Percentiles rank a stretch among this genome's conserved stretches.
Evolutionary conservation across 2,888 invertebrate species (phyloP).

Genomic region (Philopedon plagiatum): DNA sequence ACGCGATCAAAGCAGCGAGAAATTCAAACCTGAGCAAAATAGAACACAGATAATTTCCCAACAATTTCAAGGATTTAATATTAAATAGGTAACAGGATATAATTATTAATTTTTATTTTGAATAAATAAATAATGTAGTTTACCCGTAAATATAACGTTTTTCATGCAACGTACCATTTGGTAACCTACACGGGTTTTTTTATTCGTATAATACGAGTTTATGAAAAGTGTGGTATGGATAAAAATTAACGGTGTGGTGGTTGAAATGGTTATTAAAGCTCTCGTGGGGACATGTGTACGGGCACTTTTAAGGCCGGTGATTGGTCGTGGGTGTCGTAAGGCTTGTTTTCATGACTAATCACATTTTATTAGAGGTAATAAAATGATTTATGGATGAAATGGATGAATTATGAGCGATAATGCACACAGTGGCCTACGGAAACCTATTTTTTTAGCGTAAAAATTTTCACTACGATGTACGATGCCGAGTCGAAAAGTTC

Average conservation of each 20-base stretch:
- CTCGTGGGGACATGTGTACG: slow-evolving; percentile 4
- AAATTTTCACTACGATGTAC: too few species aligned
- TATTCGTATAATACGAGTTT: slow-evolving; percentile 38
- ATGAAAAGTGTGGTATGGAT: slow-evolving; percentile 36
- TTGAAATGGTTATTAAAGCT: not conserved
- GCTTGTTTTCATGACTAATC: slow-evolving; percentile 20
- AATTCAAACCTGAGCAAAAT: slow-evolving; percentile 22
- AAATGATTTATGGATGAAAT: not conserved
- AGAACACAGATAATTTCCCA: slow-evolving; percentile 44
- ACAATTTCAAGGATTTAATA: slow-evolving; percentile 49
- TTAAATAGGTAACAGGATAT: slow-evolving; percentile 53
- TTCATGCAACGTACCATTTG: slow-evolving; percentile 49
- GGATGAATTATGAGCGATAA: not conserved
- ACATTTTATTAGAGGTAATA: not conserved
- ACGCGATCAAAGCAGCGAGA: slow-evolving; percentile 1
- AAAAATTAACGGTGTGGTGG: slow-evolving; percentile 6
- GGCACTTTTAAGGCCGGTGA: not conserved
- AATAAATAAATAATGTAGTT: slow-evolving; percentile 45
- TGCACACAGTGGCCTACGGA: not conserved
- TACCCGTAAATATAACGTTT: slow-evolving; percentile 46
- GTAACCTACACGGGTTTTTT: slow-evolving; percentile 51
- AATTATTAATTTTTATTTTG: slow-evolving; percentile 50
- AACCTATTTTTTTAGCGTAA: too few species aligned
- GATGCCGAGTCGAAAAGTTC: too few species aligned
- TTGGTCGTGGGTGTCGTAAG: slow-evolving; percentile 3